Evolutionary conservation across 2,888 invertebrate genomes (phyloP).

Genomic region (Machimus rusticus): DNA sequence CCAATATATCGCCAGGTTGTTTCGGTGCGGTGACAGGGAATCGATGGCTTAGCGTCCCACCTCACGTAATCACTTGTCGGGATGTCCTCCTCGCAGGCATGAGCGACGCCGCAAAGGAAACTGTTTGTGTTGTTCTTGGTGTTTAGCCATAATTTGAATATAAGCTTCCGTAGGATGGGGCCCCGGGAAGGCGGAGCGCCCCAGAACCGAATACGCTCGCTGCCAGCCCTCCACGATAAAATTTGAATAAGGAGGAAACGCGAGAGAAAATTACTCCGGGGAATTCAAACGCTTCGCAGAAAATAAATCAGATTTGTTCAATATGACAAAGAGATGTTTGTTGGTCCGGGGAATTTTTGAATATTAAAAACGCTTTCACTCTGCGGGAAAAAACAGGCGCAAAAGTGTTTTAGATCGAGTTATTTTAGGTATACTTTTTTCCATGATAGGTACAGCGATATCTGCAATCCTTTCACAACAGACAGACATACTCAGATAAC

Average conservation of each 20-base stretch:
- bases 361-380: neutral
- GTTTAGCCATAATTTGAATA: slow-evolving; percentile 35
- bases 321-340: neutral
- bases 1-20: slow-evolving; percentile 14
- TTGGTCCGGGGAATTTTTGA: neutral
- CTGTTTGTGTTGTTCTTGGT: slow-evolving; percentile 20
- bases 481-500: neutral
- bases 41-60: neutral
- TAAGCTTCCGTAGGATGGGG: neutral
- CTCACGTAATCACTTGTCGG: neutral
- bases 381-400: neutral
- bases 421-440: neutral
- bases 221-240: neutral
- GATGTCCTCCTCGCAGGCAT: neutral
- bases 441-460: neutral
- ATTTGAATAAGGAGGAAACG: neutral
- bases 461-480: neutral
- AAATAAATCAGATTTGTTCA: neutral
- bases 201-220: neutral
- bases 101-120: slow-evolving; percentile 26
- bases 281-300: neutral
- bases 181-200: neutral
- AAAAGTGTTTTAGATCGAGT: neutral
- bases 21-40: slow-evolving; percentile 25
- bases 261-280: neutral